Conservation (phyloP, 2,888 invertebrate genomes). For the Macrosoma leucophasiata region DNA sequence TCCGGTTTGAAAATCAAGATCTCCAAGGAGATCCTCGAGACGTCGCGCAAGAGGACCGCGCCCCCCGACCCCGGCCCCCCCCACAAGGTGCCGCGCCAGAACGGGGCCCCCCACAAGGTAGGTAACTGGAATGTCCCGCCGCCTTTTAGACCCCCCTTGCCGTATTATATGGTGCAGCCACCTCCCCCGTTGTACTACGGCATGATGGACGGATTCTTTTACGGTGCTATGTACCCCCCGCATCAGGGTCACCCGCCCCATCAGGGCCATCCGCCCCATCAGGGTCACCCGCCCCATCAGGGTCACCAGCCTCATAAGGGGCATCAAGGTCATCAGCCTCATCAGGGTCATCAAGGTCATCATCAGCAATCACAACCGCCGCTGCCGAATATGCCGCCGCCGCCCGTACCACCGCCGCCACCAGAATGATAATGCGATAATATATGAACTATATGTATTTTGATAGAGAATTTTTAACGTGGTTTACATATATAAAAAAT, state of each 20-base stretch:
- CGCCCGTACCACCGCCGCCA: conserved; percentile 78
- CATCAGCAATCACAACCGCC: conserved; percentile 56
- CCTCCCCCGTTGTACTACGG: conserved; percentile 53
- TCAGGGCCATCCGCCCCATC: conserved; percentile 56
- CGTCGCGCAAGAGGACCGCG: conserved; percentile 41
- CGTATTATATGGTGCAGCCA: conserved; percentile 60
- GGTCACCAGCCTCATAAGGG: conserved; percentile 55
- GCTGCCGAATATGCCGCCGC: conserved; percentile 76
- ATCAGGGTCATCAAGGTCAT: too few relatives aligned
- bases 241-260: too few relatives aligned
- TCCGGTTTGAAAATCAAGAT: conserved; percentile 86
- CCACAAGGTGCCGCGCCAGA: conserved; percentile 54
- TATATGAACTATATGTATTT: too few relatives aligned
- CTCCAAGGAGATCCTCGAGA: conserved; percentile 82
- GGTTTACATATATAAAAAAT: too few relatives aligned
- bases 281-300: conserved; percentile 60
- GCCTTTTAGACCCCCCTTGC: conserved; percentile 46
- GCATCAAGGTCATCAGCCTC: too few relatives aligned
- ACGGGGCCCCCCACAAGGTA: conserved; percentile 64
- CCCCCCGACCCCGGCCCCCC: conserved; percentile 43
- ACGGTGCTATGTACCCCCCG: conserved; percentile 30
- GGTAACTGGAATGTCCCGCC: conserved; percentile 48
- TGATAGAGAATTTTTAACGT: too few relatives aligned
- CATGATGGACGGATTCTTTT: conserved; percentile 45
- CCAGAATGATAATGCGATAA: conserved; percentile 44